A percentile compares a stretch with the other conserved stretches of the same genome.
Conservation (phyloP, 2,797 vertebrate species). For the Sternotherus odoratus region DNA sequence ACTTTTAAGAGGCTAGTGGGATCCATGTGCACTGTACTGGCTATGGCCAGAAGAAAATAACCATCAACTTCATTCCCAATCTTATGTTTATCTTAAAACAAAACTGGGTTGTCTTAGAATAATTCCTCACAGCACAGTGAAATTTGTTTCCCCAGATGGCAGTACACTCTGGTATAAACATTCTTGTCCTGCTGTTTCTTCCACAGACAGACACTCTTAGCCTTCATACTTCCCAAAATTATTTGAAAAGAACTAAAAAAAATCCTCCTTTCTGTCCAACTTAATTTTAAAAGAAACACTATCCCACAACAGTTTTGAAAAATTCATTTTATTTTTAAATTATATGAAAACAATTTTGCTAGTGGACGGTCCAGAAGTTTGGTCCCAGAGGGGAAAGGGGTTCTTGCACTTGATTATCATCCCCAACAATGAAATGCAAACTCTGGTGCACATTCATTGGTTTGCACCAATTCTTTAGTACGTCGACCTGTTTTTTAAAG, state of each 20-base stretch:
- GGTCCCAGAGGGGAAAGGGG: conserved; percentile 57
- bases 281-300: conserved; percentile 56
- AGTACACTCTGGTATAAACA: conserved; percentile 27
- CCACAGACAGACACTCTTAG: background rate
- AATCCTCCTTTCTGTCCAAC: conserved; percentile 31
- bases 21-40: conserved; percentile 20
- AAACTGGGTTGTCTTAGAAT: conserved; percentile 30
- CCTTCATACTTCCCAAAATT: conserved; percentile 8
- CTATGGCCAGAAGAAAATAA: conserved; percentile 33
- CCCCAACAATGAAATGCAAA: conserved; percentile 43
- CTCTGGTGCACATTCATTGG: conserved; percentile 51
- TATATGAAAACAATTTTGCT: conserved; percentile 34
- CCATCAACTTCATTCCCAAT: conserved; percentile 1
- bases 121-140: conserved; percentile 47
- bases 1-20: conserved; percentile 33
- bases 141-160: background rate
- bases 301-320: conserved; percentile 35
- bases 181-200: conserved; percentile 7
- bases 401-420: conserved; percentile 35
- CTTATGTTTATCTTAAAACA: background rate
- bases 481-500: background rate
- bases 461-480: conserved; percentile 11
- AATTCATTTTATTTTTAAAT: conserved; percentile 43
- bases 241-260: background rate
- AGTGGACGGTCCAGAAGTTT: conserved; percentile 47